Percentiles rank a stretch among this genome's conserved stretches.
Evolutionary conservation across 2,797 vertebrate species (phyloP).

Genomic region (Sebastolobus alascanus): DNA sequence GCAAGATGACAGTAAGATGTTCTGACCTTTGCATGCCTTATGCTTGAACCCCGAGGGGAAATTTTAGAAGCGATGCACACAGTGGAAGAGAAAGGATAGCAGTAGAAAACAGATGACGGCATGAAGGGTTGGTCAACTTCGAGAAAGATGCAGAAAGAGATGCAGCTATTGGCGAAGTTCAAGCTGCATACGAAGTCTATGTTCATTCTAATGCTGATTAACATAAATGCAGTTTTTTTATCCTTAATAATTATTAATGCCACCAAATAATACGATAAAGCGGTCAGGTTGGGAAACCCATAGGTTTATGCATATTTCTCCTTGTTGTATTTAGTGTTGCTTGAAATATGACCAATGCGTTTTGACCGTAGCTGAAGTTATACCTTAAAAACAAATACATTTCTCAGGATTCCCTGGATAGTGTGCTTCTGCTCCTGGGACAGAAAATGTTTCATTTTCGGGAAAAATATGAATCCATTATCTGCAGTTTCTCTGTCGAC

Average conservation of each 20-base stretch:
- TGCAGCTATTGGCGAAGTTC: background rate
- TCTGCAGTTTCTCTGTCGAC: background rate
- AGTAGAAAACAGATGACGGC: conserved; percentile 47
- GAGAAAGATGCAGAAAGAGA: conserved; percentile 13
- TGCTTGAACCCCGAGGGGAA: conserved; percentile 57
- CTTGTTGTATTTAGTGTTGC: background rate
- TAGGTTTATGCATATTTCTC: background rate
- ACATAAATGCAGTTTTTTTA: background rate
- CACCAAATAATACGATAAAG: background rate
- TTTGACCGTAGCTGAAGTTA: background rate
- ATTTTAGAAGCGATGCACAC: conserved; percentile 35
- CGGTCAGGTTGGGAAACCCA: background rate
- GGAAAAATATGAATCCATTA: background rate
- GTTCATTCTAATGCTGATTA: background rate
- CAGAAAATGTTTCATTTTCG: background rate
- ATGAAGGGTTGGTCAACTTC: conserved; percentile 13
- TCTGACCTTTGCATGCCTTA: conserved; percentile 78
- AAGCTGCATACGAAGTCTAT: background rate
- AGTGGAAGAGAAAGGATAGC: conserved; percentile 41
- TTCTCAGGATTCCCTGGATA: background rate
- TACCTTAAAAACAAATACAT: background rate
- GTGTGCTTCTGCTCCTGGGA: background rate
- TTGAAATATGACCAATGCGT: background rate
- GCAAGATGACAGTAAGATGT: conserved; percentile 76
- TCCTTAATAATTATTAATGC: background rate